Evolutionary conservation across 2,888 invertebrate species (phyloP), one percentile per base, ranked within the genome.

Genomic region (Leuctra nigra): DNA sequence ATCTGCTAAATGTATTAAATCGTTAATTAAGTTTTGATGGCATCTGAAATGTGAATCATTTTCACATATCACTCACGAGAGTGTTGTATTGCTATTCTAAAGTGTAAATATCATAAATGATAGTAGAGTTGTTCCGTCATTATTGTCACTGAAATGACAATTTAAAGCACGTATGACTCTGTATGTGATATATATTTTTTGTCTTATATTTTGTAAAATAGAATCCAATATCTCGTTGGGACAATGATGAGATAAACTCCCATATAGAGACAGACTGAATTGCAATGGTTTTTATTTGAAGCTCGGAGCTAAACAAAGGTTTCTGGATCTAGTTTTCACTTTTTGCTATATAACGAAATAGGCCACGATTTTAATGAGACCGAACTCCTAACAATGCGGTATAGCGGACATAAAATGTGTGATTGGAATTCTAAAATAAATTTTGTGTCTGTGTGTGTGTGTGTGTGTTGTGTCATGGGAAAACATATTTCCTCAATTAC

Each of bases 171-270:
- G 50, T 50, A 50, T 47, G 29, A 35, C 18, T 41, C 18, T n/a
- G 22, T 44, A n/a, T n/a, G n/a, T n/a, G n/a, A n/a, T n/a, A n/a
- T n/a, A n/a, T n/a, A n/a, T n/a, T n/a, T n/a, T n/a, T n/a, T 44
- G 22, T 50, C 35, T 50, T 50, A 35, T 35, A 50, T 50, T 50
- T 50, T 11, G 16, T 44, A 22, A 50, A 50, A 48, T 48, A 48
- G 29, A 50, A 50, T 50, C 22, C 50, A 35, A 50, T 50, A 35
- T 50, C 50, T 50, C 35, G 50, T 50, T 50, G 18, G n/a, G 35
- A 50, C 50, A 50, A 22, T 50, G n/a, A n/a, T n/a, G 33, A 35
- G 29, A 20, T 33, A 50, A 33, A 35, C 50, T 35, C 1, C 50
- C 50, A 50, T 50, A 50, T 50, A 50, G 35, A 50, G 50, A n/a